phyloP scores from a whole-genome alignment of 2,888 invertebrate genomes.

The Sinhomidia bicolor region DNA sequence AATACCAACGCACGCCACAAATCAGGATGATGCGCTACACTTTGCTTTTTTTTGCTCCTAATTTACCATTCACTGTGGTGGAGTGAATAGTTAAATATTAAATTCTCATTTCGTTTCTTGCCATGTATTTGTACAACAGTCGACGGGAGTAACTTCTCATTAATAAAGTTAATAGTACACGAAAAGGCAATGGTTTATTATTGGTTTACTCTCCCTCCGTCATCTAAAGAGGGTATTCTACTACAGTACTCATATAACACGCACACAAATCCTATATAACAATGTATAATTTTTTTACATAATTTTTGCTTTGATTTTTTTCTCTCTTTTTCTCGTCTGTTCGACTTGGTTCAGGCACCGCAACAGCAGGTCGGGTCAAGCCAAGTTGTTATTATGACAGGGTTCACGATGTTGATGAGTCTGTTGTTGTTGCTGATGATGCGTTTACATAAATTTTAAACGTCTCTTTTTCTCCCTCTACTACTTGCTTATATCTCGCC shows the following conservation, averaged over 20 bases:
- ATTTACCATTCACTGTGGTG: constrained; percentile 20
- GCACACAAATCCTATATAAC: background rate
- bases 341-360: constrained; percentile 46
- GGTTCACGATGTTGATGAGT: constrained; percentile 56
- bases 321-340: constrained; percentile 8
- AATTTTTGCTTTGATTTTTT: constrained; percentile 47
- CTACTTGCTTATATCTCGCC: background rate
- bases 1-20: constrained; percentile 48
- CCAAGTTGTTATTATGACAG: constrained; percentile 64
- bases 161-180: constrained; percentile 56
- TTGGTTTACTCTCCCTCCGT: too few relatives aligned
- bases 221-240: too few relatives aligned
- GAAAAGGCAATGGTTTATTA: constrained; percentile 37
- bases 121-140: background rate
- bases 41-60: background rate
- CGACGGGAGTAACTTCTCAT: constrained; percentile 41
- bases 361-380: constrained; percentile 70
- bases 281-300: constrained; percentile 53
- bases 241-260: constrained; percentile 52
- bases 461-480: too few relatives aligned
- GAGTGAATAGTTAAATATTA: constrained; percentile 7
- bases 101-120: constrained; percentile 35
- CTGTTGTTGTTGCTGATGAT: constrained; percentile 41
- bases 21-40: constrained; percentile 31
- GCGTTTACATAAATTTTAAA: constrained; percentile 54